Base-by-base conservation (phyloP, 2,113 vertebrate genomes). In the Todiramphus saurophagus region DNA sequence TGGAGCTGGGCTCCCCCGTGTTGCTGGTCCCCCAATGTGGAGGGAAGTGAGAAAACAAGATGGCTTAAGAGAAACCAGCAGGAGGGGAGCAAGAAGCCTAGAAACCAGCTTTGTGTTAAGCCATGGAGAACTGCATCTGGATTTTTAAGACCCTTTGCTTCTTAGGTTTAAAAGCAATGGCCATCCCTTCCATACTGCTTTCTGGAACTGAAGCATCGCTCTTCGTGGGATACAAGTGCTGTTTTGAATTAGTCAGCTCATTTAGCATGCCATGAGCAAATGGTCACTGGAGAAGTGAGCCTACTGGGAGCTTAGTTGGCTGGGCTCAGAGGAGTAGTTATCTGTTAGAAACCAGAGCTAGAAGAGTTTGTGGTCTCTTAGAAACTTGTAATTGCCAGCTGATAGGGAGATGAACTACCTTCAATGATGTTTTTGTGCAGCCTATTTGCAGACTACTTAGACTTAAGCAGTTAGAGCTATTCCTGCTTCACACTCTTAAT, bases 401-500 rank as follows among this genome's bases (percentile, higher is more conserved):
- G 87, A 83, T 64, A 20, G 56, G 70, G 67, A 93, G 50, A 85
- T 85, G 24, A 95, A 63, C 83, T 27, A 46, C 2, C 75, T 87
- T 78, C 73, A 75, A 0, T 24, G 56, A 56, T 51, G 85, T 28
- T 77, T 88, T 64, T 78, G 69, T 89, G 77, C 63, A 92, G 60
- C 83, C 33, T 70, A 60, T 63, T 80, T 88, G 90, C 67, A 90
- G 68, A 59, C 68, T 80, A 83, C 56, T 63, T 16, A 20, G 88
- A 83, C 73, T 90, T 35, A 31, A 90, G 94, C 86, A 95, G 95
- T 96, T 94, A 93, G 76, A 86, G 88, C 68, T 74, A 56, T 51
- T 95, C 60, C 60, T 75, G 60, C 35, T 95, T 44, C 83, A 14
- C 48, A 53, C 9, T 44, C 73, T 62, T 90, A 93, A 77, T 4